phyloP scores from a whole-genome alignment of 1,140 invertebrate species.

The Polypedilum vanderplanki region DNA sequence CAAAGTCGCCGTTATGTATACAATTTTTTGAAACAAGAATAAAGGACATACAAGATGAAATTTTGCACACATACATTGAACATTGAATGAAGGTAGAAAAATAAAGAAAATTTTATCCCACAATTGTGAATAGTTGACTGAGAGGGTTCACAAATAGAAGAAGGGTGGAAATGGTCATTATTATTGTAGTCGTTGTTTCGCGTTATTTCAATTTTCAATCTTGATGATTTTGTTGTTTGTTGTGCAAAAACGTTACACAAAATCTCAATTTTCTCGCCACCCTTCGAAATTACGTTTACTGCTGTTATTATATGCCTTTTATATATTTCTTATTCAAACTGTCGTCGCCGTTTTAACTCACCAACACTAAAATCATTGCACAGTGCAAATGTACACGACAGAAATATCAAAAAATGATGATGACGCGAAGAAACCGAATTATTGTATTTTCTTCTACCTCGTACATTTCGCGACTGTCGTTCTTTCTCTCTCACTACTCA shows the following conservation, averaged over 20 bases:
- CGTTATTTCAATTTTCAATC: background rate
- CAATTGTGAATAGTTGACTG: background rate
- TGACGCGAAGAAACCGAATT: conserved; percentile 12
- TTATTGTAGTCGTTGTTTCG: background rate
- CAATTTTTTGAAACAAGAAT: too few species aligned
- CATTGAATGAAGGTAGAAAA: background rate
- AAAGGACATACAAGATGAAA: too few species aligned
- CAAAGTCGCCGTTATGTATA: background rate
- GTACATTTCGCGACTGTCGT: background rate
- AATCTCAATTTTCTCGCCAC: too few species aligned
- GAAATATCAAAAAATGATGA: background rate
- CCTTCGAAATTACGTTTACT: too few species aligned
- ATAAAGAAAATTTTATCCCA: background rate
- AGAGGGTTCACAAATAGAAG: background rate
- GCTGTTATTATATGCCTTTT: too few species aligned
- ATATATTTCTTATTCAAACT: background rate
- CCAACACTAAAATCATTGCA: background rate
- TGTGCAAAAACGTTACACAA: too few species aligned
- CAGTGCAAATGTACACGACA: too few species aligned
- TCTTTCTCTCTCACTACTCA: background rate
- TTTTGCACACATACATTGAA: too few species aligned
- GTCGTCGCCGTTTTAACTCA: background rate
- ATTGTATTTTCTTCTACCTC: background rate
- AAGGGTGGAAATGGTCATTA: conserved; percentile 8
- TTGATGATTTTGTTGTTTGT: background rate